Percentiles rank a stretch among this genome's conserved stretches.
Conservation (phyloP, 2,888 invertebrate genomes). For the Barypeithes pellucidus region DNA sequence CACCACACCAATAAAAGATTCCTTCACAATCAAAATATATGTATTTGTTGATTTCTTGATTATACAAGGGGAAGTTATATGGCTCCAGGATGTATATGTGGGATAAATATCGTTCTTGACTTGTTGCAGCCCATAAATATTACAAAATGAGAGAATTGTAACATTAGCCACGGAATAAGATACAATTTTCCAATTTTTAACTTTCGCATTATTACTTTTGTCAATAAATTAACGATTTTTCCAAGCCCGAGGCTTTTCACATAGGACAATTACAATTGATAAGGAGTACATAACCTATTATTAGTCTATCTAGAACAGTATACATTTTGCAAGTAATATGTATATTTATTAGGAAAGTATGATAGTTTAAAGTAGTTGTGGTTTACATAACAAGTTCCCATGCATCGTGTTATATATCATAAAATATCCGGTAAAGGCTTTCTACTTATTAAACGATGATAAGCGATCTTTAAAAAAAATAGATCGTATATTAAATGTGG, state of each 20-base stretch:
- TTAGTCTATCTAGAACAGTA: constrained; percentile 14
- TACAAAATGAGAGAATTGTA: constrained; percentile 28
- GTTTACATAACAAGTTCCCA: constrained; percentile 31
- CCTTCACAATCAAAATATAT: constrained; percentile 39
- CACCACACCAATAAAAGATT: constrained; percentile 31
- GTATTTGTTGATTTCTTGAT: constrained; percentile 8
- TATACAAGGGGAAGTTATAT: constrained; percentile 21
- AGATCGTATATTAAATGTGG: constrained; percentile 10
- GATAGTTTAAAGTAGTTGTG: background rate
- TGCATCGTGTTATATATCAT: constrained; percentile 22
- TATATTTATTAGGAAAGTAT: constrained; percentile 23
- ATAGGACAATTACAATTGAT: constrained; percentile 28
- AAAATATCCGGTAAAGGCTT: constrained; percentile 31
- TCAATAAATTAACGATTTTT: constrained; percentile 37
- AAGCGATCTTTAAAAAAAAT: background rate
- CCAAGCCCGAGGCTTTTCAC: constrained; percentile 10
- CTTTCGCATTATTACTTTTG: constrained; percentile 33
- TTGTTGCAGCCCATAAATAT: constrained; percentile 22
- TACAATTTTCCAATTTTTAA: constrained; percentile 37
- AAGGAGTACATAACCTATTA: constrained; percentile 19
- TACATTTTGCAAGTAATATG: constrained; percentile 15
- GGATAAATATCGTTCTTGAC: constrained; percentile 22
- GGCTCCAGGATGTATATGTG: constrained; percentile 23
- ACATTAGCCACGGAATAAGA: constrained; percentile 31
- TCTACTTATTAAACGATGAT: constrained; percentile 22